These are phyloP conservation scores for Nixonia krombeini DNA, from an alignment of 1,140 invertebrate species.

Conservation along the genomic window DNA sequence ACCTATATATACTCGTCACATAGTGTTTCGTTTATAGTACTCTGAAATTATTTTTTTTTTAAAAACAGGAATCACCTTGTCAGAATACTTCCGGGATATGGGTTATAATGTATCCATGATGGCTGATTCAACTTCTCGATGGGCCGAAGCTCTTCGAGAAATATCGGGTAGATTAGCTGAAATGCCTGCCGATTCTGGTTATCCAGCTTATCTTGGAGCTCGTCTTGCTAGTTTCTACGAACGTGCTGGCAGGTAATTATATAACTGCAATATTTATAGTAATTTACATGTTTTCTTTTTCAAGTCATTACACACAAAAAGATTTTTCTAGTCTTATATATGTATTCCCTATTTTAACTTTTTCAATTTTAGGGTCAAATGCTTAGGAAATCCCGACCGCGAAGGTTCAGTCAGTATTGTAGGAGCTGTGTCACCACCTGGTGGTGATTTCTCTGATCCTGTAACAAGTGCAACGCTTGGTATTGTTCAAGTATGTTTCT, in stretches of 20 bases:
- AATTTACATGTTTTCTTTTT: background rate
- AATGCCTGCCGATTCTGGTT: constrained; percentile 99
- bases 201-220: constrained; percentile 98
- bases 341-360: background rate
- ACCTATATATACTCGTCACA: too few species aligned
- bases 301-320: background rate
- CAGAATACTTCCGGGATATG: constrained; percentile 99
- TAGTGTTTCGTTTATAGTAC: background rate
- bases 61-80: constrained; percentile 90
- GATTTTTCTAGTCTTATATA: constrained; percentile 5
- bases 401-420: constrained; percentile 99
- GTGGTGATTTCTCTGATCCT: constrained; percentile 99
- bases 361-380: constrained; percentile 85
- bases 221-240: constrained; percentile 99
- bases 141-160: constrained; percentile 99
- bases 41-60: background rate
- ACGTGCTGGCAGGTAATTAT: constrained; percentile 85
- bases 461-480: constrained; percentile 99
- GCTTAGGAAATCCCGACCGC: constrained; percentile 97
- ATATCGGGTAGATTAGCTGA: constrained; percentile 99
- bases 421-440: constrained; percentile 98
- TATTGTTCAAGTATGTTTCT: constrained; percentile 87
- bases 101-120: constrained; percentile 99
- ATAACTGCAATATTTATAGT: too few species aligned
- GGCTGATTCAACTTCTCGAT: constrained; percentile 99